phyloP scores from a whole-genome alignment of 2,113 vertebrate genomes.

The Halichoerus grypus region DNA sequence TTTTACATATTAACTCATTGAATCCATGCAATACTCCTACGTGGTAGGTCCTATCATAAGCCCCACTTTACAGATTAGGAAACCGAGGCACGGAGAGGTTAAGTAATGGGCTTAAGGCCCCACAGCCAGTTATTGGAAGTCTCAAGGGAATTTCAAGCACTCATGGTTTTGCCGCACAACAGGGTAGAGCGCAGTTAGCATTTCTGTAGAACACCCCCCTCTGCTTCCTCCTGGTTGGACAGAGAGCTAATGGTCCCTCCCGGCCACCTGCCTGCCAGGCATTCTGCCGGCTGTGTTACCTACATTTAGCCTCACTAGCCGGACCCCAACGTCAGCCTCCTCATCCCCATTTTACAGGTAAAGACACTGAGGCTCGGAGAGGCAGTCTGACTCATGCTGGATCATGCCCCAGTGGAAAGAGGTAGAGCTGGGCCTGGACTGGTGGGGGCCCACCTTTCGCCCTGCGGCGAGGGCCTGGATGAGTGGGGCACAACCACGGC shows the following conservation, averaged over 20 bases:
- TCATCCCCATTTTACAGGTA: constrained; percentile 15
- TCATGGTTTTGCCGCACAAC: neutral
- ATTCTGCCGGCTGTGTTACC: neutral
- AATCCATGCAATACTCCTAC: neutral
- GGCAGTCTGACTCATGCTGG: too few species aligned
- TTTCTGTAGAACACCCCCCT: neutral
- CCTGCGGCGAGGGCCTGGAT: constrained; percentile 31
- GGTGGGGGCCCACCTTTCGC: neutral
- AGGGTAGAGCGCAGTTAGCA: neutral
- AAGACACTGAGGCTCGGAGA: constrained; percentile 20
- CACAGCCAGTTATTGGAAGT: neutral
- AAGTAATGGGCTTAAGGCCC: neutral
- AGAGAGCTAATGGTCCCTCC: neutral
- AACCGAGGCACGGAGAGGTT: neutral
- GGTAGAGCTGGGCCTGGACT: neutral
- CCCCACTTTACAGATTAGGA: neutral
- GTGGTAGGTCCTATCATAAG: neutral
- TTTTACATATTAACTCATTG: neutral
- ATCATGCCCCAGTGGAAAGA: neutral
- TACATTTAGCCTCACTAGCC: neutral
- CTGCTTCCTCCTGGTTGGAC: neutral
- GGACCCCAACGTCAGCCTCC: neutral
- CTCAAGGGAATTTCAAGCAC: neutral
- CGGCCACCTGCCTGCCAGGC: neutral
- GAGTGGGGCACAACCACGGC: constrained; percentile 21